Conservation (phyloP, 2,797 vertebrate species). For the Scleropages formosus region DNA sequence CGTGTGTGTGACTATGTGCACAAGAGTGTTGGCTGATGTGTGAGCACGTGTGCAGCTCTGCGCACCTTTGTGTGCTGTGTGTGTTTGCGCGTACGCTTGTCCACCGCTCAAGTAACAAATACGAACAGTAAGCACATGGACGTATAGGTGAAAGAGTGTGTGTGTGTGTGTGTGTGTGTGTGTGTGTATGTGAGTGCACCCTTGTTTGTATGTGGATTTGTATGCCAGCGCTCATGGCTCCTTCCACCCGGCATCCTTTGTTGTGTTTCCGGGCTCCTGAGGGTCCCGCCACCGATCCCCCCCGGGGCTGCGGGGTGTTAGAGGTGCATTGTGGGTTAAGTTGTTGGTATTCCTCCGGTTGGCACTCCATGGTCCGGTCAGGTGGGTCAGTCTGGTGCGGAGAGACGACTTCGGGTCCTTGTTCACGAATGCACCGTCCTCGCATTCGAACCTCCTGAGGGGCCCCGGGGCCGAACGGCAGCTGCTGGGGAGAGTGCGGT, state of each 20-base stretch:
- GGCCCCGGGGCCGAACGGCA: too few relatives aligned
- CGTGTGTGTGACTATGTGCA: slow-evolving; percentile 29
- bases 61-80: slow-evolving; percentile 30
- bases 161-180: not conserved
- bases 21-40: slow-evolving; percentile 49
- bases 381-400: too few relatives aligned
- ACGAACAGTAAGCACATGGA: too few relatives aligned
- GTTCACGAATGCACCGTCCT: too few relatives aligned
- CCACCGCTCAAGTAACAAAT: too few relatives aligned
- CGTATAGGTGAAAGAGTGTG: not conserved
- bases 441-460: too few relatives aligned
- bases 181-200: not conserved
- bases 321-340: not conserved
- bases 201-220: not conserved
- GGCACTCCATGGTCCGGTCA: too few relatives aligned
- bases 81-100: not conserved
- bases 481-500: too few relatives aligned
- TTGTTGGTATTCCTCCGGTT: too few relatives aligned
- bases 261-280: not conserved
- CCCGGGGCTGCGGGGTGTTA: not conserved
- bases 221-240: not conserved
- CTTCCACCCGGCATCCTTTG: not conserved
- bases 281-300: not conserved
- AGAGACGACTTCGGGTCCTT: not conserved
- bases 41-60: slow-evolving; percentile 26